These are phyloP conservation scores for Ophion slaviceki DNA, from an alignment of 2,888 invertebrate species.

Conservation along the genomic window DNA sequence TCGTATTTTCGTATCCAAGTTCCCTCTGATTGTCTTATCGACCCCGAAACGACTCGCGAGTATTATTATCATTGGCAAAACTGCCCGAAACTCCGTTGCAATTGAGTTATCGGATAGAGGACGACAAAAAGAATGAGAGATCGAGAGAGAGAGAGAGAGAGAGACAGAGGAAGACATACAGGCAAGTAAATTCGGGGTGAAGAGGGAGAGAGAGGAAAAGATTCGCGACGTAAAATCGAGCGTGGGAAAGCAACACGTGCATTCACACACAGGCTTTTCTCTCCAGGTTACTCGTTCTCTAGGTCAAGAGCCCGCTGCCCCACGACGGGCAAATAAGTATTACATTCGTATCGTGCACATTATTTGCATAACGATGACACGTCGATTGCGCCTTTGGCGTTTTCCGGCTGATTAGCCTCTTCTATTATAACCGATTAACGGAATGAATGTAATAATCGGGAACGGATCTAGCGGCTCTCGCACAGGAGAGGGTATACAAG, in stretches of 20 bases:
- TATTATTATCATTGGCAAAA: no score
- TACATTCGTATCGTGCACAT: conserved; percentile 50
- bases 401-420: conserved; percentile 44
- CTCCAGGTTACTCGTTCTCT: conserved; percentile 64
- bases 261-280: conserved; percentile 2
- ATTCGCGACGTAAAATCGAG: conserved; percentile 65
- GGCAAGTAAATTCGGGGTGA: not conserved
- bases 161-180: not conserved
- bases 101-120: no score
- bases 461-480: conserved; percentile 40
- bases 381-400: conserved; percentile 50
- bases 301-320: conserved; percentile 65
- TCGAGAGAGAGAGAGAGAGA: not conserved
- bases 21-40: no score
- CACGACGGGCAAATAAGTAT: conserved; percentile 42
- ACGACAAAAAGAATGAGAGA: not conserved
- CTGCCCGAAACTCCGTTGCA: no score
- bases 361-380: conserved; percentile 64
- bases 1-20: no score
- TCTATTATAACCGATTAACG: conserved; percentile 61
- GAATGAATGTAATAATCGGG: conserved; percentile 53
- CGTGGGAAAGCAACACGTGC: conserved; percentile 65
- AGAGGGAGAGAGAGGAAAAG: conserved; percentile 1
- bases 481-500: not conserved
- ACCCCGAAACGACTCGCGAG: no score